A percentile compares a stretch with the other conserved stretches of the same genome.
These are phyloP conservation scores for Circaetus cinerascens DNA, from an alignment of 2,113 vertebrate genomes.

Conservation along the genomic window DNA sequence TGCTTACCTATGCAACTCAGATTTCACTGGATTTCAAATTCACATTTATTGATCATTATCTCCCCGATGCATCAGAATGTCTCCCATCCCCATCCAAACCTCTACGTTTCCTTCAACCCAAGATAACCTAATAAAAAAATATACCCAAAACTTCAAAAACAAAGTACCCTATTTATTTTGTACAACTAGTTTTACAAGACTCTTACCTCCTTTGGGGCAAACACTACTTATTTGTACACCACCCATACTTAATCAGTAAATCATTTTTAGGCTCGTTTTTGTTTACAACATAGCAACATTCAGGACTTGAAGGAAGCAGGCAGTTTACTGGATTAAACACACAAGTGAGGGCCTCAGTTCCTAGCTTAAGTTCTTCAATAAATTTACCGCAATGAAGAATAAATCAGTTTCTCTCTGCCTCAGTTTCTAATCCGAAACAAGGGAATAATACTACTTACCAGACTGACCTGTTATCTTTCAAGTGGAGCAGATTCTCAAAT, in stretches of 20 bases:
- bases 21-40: background rate
- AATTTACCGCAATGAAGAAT: background rate
- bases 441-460: background rate
- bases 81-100: background rate
- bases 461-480: slow-evolving; percentile 11
- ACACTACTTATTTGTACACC: background rate
- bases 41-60: background rate
- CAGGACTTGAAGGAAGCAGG: background rate
- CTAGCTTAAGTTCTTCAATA: background rate
- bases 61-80: background rate
- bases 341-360: background rate
- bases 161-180: background rate
- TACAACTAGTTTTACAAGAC: background rate
- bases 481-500: background rate
- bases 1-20: background rate
- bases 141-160: background rate
- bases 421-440: background rate
- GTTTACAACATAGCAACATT: background rate
- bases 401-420: background rate
- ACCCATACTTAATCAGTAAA: background rate
- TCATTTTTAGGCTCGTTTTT: background rate
- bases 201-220: background rate
- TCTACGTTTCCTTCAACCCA: background rate
- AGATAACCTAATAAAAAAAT: background rate
- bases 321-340: background rate